A percentile compares a stretch with the other conserved stretches of the same genome.
Evolutionary conservation across 2,113 vertebrate species (phyloP).

Genomic region (Boleophthalmus pectinirostris): DNA sequence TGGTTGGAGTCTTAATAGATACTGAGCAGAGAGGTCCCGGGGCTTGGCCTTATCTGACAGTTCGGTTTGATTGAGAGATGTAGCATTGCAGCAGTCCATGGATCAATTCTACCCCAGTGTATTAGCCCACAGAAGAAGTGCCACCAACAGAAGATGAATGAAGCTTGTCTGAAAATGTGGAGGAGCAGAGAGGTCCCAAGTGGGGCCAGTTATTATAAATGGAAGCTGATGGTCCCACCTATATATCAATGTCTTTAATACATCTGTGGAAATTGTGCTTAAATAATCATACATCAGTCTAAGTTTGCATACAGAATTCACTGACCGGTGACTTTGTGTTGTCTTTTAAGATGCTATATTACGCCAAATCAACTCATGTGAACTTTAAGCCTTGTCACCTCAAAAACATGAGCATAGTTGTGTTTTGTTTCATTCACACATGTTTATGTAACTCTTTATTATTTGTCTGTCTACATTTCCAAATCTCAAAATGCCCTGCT

Average conservation of each 20-base stretch:
- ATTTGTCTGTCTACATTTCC: no score
- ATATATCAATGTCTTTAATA: neutral
- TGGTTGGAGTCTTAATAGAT: slow-evolving; percentile 25
- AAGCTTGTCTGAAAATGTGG: slow-evolving; percentile 30
- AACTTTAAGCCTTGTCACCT: no score
- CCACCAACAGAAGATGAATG: slow-evolving; percentile 53
- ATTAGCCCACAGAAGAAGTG: slow-evolving; percentile 39
- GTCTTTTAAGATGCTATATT: no score
- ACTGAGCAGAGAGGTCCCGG: slow-evolving; percentile 23
- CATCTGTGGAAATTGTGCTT: neutral
- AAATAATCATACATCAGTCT: no score
- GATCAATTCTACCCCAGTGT: slow-evolving; percentile 49
- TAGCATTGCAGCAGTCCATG: slow-evolving; percentile 35
- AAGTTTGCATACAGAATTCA: no score
- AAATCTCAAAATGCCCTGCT: no score
- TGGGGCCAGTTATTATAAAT: neutral
- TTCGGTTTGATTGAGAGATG: slow-evolving; percentile 58
- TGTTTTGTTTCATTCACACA: no score
- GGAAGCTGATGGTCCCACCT: neutral
- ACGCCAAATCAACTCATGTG: no score
- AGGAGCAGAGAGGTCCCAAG: slow-evolving; percentile 6
- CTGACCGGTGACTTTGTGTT: no score
- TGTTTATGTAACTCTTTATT: no score
- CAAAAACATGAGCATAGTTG: no score
- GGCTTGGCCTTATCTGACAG: slow-evolving; percentile 40